These are phyloP conservation scores for Pangasius krempfi DNA, from an alignment of 2,797 vertebrate species.

Conservation along the genomic window DNA sequence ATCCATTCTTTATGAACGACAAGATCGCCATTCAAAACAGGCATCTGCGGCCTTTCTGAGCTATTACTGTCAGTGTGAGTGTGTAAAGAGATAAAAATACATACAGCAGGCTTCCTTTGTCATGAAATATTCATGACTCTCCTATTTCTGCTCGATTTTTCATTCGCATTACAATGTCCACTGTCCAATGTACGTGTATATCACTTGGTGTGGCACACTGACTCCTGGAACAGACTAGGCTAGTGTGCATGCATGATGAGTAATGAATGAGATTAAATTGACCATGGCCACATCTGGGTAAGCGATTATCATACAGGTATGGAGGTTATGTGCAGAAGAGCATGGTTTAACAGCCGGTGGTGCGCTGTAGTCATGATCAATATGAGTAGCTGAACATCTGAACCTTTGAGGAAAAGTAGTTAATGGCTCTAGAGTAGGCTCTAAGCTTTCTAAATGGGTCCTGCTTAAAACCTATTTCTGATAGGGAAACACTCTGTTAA, in stretches of 20 bases:
- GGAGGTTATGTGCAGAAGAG: not conserved
- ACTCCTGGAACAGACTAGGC: not conserved
- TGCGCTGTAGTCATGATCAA: not conserved
- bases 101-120: slow-evolving; percentile 26
- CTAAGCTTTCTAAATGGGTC: not conserved
- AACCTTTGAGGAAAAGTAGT: not conserved
- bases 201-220: not conserved
- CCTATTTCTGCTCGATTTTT: slow-evolving; percentile 16
- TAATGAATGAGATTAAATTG: not conserved
- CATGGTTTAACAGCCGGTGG: not conserved
- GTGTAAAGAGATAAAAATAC: slow-evolving; percentile 28
- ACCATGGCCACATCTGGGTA: not conserved
- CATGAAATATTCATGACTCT: slow-evolving; percentile 54
- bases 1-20: slow-evolving; percentile 36
- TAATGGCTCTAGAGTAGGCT: not conserved
- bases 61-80: slow-evolving; percentile 38
- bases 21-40: slow-evolving; percentile 15
- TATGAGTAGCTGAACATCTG: not conserved
- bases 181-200: not conserved
- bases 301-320: not conserved
- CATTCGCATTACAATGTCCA: not conserved
- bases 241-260: not conserved
- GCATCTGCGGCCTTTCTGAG: slow-evolving; percentile 29
- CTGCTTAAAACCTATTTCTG: not conserved
- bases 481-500: not conserved